phyloP scores from a whole-genome alignment of 2,888 invertebrate species.

The Oxytorus armatus region DNA sequence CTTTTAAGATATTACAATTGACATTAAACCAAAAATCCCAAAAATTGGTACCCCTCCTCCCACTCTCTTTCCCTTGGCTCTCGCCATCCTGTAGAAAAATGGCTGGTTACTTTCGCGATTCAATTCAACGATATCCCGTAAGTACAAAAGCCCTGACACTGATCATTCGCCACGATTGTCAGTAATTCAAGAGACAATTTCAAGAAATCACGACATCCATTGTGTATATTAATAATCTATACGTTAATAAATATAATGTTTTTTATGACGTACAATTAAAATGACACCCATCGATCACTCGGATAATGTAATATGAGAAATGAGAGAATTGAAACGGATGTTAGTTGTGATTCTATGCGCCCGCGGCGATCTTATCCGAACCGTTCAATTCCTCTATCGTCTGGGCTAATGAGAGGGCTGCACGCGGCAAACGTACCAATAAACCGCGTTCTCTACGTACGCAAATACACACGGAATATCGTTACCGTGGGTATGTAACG shows the following conservation, averaged over 20 bases:
- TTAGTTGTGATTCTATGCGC: constrained; percentile 3
- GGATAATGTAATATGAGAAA: not conserved
- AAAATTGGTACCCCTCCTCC: no score
- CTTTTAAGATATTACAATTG: no score
- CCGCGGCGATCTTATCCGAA: constrained; percentile 2
- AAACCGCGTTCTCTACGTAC: constrained; percentile 17
- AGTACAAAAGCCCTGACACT: not conserved
- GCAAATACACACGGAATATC: not conserved
- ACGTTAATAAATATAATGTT: not conserved
- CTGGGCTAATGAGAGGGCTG: constrained; percentile 15
- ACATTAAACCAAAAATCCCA: no score
- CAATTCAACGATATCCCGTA: no score
- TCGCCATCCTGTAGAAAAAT: no score
- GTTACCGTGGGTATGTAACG: not conserved
- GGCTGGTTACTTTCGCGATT: no score
- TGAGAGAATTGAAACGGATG: constrained; percentile 20
- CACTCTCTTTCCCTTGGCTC: no score
- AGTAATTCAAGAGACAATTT: not conserved
- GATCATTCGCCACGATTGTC: not conserved
- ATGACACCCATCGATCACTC: not conserved
- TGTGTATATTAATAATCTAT: not conserved
- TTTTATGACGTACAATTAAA: constrained; percentile 12
- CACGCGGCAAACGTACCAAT: constrained; percentile 2
- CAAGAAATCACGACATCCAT: not conserved
- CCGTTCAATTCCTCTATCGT: not conserved